Evolutionary conservation across 2,888 invertebrate species (phyloP).

Genomic region (Calephelis perditalis): DNA sequence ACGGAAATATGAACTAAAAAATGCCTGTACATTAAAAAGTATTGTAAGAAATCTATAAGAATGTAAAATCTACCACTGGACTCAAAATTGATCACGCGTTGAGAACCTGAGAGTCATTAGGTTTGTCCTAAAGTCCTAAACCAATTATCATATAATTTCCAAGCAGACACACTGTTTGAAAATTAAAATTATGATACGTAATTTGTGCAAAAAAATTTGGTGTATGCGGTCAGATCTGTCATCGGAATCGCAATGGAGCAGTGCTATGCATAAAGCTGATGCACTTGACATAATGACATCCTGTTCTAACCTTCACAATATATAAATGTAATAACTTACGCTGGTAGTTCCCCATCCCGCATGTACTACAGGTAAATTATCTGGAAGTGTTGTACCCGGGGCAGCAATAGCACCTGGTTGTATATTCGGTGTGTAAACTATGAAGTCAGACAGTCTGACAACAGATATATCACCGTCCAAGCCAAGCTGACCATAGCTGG

Average conservation of each 20-base stretch:
- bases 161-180: neutral
- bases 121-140: neutral
- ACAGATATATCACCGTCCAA: conserved; percentile 47
- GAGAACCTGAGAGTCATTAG: neutral
- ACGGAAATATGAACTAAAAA: neutral
- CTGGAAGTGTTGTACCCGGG: conserved; percentile 30
- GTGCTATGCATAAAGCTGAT: too few relatives aligned
- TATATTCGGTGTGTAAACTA: conserved; percentile 35
- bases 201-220: neutral
- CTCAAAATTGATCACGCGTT: neutral
- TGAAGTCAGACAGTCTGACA: conserved; percentile 29
- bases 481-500: conserved; percentile 33
- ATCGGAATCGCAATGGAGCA: too few relatives aligned
- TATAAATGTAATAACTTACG: conserved; percentile 32
- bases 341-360: conserved; percentile 48
- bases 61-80: neutral
- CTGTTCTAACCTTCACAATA: neutral
- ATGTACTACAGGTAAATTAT: conserved; percentile 37
- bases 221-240: too few relatives aligned
- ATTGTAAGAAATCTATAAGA: neutral
- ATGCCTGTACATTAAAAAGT: neutral
- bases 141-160: neutral
- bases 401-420: conserved; percentile 35
- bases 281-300: too few relatives aligned
- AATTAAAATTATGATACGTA: neutral